Conservation (phyloP, 2,888 invertebrate species). For the Microctonus aethiopoides region DNA sequence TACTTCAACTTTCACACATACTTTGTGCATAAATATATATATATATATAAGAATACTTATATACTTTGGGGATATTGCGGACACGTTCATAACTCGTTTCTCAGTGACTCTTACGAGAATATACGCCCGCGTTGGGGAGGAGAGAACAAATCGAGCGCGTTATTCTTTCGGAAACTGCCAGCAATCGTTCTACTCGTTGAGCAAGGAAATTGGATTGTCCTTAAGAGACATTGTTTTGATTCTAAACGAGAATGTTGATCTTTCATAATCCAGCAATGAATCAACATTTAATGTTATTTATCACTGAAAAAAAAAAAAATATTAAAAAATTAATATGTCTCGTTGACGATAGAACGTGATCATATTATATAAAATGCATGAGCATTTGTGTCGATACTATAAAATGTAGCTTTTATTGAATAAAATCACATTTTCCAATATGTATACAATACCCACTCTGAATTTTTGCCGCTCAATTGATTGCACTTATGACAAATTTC, state of each 20-base stretch:
- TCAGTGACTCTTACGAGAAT: slow-evolving; percentile 34
- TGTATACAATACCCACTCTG: neutral
- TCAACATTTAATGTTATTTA: neutral
- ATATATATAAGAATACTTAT: neutral
- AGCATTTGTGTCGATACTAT: neutral
- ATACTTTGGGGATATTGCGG: slow-evolving; percentile 27
- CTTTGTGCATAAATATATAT: neutral
- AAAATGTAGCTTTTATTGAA: neutral
- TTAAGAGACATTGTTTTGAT: neutral
- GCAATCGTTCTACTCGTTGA: slow-evolving; percentile 16
- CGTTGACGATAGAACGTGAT: no score
- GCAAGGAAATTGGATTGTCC: slow-evolving; percentile 21
- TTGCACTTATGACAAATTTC: slow-evolving; percentile 33
- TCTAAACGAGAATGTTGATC: neutral
- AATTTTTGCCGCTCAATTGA: slow-evolving; percentile 54
- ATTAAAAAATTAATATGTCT: neutral
- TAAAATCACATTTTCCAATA: neutral
- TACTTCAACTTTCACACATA: neutral
- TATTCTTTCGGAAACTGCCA: slow-evolving; percentile 16
- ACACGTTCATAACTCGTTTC: slow-evolving; percentile 37
- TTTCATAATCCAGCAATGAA: slow-evolving; percentile 2
- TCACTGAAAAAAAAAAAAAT: neutral
- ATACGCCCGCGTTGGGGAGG: slow-evolving; percentile 18
- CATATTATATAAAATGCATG: no score
- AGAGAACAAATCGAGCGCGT: slow-evolving; percentile 11